phyloP scores from a whole-genome alignment of 92 coral and sea anemone species.

The Umimayanthus chanpuru region DNA sequence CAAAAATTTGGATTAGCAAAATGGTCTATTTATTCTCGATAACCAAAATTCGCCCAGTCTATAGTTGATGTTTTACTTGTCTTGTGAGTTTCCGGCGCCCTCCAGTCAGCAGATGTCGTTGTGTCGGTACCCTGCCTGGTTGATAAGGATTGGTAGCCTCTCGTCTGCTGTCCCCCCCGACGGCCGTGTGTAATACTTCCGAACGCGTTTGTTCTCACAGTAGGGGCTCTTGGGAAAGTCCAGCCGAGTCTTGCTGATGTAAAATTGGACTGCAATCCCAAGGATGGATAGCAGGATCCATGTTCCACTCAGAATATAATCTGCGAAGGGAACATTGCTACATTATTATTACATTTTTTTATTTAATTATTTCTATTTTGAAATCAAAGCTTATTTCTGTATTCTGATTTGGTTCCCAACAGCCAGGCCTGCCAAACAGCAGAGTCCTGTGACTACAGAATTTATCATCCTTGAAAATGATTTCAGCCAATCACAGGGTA shows the following conservation, averaged over 20 bases:
- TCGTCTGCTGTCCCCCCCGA: constrained; percentile 54
- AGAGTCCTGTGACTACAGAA: too few relatives aligned
- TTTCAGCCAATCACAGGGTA: too few relatives aligned
- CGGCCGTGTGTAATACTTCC: constrained; percentile 54
- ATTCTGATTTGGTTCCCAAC: background rate
- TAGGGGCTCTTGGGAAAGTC: constrained; percentile 78
- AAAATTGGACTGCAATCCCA: constrained; percentile 72
- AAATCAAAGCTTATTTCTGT: too few relatives aligned
- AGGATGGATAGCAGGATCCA: constrained; percentile 75
- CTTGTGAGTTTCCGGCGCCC: constrained; percentile 27
- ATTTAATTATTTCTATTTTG: too few relatives aligned
- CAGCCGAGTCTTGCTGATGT: constrained; percentile 47
- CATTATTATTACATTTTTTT: background rate
- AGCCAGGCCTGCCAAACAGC: too few relatives aligned
- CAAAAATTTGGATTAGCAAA: too few relatives aligned
- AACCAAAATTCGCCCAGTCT: background rate
- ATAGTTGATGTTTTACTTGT: background rate
- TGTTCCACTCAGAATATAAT: constrained; percentile 68
- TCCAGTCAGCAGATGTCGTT: constrained; percentile 62
- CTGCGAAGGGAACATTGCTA: constrained; percentile 42
- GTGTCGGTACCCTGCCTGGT: constrained; percentile 41
- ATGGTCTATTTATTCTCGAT: too few relatives aligned
- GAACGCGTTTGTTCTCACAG: constrained; percentile 63
- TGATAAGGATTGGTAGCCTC: constrained; percentile 67
- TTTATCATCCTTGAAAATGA: too few relatives aligned